These are phyloP conservation scores for Zeugodacus cucurbitae DNA, from an alignment of 1,140 invertebrate genomes.

Conservation along the genomic window DNA sequence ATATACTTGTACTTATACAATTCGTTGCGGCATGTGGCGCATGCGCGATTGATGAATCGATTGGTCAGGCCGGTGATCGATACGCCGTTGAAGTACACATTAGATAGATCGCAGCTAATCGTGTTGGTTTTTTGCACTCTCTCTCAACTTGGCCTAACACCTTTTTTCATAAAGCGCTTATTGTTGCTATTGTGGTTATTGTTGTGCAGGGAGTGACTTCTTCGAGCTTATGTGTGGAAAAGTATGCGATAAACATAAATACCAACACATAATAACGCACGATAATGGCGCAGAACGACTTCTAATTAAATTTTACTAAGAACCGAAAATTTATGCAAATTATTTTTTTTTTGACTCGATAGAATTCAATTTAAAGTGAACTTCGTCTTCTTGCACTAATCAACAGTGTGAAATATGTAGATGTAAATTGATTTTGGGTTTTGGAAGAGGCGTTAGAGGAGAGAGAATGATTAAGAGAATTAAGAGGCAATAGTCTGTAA, in stretches of 20 bases:
- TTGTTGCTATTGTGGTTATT: not conserved
- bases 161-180: not conserved
- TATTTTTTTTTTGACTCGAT: not conserved
- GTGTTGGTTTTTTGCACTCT: not conserved
- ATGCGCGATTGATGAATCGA: conserved; percentile 11
- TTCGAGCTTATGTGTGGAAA: not conserved
- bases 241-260: conserved; percentile 7
- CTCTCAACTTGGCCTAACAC: not conserved
- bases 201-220: not conserved
- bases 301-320: conserved; percentile 23
- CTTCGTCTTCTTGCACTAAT: not conserved
- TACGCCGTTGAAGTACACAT: not conserved
- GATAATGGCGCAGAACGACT: not conserved
- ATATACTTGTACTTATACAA: not conserved
- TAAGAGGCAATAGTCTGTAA: too few species aligned
- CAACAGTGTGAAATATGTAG: not conserved
- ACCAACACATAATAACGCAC: not conserved
- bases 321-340: not conserved
- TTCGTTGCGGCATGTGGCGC: not conserved
- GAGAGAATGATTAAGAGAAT: too few species aligned
- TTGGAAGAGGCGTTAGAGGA: too few species aligned
- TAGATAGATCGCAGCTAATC: not conserved
- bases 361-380: too few species aligned
- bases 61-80: conserved; percentile 9
- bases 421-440: not conserved